phyloP scores from a whole-genome alignment of 2,113 vertebrate genomes.

The Trogon melanurus region DNA sequence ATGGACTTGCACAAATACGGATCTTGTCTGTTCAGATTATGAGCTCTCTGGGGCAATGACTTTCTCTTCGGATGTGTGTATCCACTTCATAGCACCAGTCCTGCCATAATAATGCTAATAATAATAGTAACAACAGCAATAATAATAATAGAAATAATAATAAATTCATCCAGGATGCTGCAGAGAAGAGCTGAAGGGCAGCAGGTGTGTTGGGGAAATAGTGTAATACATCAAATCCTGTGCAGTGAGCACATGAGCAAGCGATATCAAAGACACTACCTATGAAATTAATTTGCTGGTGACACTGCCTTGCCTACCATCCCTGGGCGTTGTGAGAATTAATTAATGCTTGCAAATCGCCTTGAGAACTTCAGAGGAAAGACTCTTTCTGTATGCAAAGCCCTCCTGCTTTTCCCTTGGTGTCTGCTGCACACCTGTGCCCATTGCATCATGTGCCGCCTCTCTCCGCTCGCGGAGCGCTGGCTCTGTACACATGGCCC shows the following conservation, averaged over 20 bases:
- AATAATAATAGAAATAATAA: conserved; percentile 31
- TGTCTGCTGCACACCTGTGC: conserved; percentile 67
- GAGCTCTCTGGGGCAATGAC: conserved; percentile 41
- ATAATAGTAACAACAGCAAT: neutral
- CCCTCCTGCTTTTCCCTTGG: conserved; percentile 15
- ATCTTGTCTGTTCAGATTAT: neutral
- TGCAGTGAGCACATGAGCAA: neutral
- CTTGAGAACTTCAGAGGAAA: conserved; percentile 64
- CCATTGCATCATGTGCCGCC: conserved; percentile 62
- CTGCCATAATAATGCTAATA: neutral
- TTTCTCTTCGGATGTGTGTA: neutral
- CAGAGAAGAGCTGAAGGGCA: conserved; percentile 50
- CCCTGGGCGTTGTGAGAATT: conserved; percentile 57
- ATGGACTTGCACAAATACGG: neutral
- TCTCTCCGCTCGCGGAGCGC: neutral
- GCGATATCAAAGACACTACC: conserved; percentile 52
- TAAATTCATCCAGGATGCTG: neutral
- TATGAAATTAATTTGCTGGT: conserved; percentile 53
- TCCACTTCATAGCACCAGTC: neutral
- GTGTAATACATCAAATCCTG: neutral
- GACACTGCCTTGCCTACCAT: conserved; percentile 56
- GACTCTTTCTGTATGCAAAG: conserved; percentile 43
- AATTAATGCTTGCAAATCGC: conserved; percentile 67
- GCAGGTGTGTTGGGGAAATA: conserved; percentile 45
- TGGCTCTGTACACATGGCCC: neutral